Base-by-base conservation (phyloP, 1,140 invertebrate species). In the Galendromus occidentalis region DNA sequence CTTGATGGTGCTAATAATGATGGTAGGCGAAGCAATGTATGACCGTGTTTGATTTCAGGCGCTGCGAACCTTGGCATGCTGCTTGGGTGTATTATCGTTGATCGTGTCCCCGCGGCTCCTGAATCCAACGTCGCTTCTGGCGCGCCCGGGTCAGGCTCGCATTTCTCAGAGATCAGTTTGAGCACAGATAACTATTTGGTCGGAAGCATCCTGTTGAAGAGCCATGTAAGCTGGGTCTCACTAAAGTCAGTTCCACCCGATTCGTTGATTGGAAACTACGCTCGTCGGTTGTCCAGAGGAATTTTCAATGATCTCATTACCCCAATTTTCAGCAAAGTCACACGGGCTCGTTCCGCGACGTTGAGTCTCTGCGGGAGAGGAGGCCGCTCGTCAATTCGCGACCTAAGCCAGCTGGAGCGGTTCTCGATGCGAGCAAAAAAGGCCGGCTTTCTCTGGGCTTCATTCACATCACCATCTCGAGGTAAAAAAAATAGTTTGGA, bases 181-280 rank as follows among this genome's bases (percentile, higher is more conserved):
- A 59, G 51, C 51, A 59, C 51, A 14, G 51, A 59, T 33, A 59
- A 33, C 22, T 59, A 59, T 9, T 22, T 59, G 14, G 51, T 59
- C 20, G 51, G 51, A 14, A 59, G 51, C 51, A 59, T 59, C 51
- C 20, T 59, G 17, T 17, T 59, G 25, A 59, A 59, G 22, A 59
- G 51, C 20, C 51, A 59, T 39, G 33, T 39, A 39, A 9, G 33
- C 9, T 39, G 4, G 4, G 33, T 4, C 9, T 39, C 33, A 39
- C n/a, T n/a, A n/a, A 39, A 39, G 9, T 39, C 33, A 39, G 4
- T 9, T 39, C 33, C 33, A 39, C 9, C 33, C 33, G 33, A 39
- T 39, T 39, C 9, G 33, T 4, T 39, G 4, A 39, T 39, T 39
- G 33, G 4, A 9, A 9, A 39, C n/a, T n/a, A n/a, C n/a, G n/a